These are phyloP conservation scores for Crossocerus cetratus DNA, from an alignment of 2,888 invertebrate genomes.

Conservation along the genomic window DNA sequence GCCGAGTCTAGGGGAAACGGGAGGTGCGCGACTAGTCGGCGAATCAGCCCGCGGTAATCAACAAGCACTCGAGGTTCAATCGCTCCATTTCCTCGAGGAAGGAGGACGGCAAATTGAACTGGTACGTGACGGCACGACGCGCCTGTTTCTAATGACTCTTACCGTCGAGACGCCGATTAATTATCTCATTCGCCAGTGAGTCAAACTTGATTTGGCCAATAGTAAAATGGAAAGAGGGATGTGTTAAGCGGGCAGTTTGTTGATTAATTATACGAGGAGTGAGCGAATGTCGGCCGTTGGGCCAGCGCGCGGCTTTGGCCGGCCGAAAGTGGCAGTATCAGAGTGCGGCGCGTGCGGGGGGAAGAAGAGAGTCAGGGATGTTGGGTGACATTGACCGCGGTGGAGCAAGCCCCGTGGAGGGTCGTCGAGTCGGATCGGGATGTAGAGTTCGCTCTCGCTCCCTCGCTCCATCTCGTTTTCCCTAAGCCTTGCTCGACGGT, in stretches of 20 bases:
- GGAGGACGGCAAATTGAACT: slow-evolving; percentile 54
- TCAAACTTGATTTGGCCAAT: too few species aligned
- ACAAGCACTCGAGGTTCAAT: slow-evolving; percentile 45
- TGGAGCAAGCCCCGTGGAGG: slow-evolving; percentile 55
- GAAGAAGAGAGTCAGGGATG: slow-evolving; percentile 57
- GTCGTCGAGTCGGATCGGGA: slow-evolving; percentile 47
- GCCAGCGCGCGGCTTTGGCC: slow-evolving; percentile 38
- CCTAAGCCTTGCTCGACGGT: slow-evolving; percentile 13
- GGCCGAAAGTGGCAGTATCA: slow-evolving; percentile 56
- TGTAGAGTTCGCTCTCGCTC: neutral
- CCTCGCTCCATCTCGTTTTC: too few species aligned
- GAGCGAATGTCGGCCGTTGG: slow-evolving; percentile 1
- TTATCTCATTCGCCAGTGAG: slow-evolving; percentile 35
- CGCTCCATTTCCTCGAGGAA: slow-evolving; percentile 50
- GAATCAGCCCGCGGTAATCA: slow-evolving; percentile 48
- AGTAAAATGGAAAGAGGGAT: too few species aligned
- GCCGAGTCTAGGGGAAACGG: too few species aligned
- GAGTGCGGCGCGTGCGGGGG: slow-evolving; percentile 51
- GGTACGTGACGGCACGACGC: slow-evolving; percentile 43
- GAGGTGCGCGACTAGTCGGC: too few species aligned
- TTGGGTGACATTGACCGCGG: slow-evolving; percentile 71
- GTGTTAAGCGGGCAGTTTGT: too few species aligned
- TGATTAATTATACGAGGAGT: neutral
- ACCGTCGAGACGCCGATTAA: slow-evolving; percentile 50
- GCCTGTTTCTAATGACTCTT: slow-evolving; percentile 54